These are phyloP conservation scores for Arctopsyche grandis DNA, from an alignment of 1,140 invertebrate species.

Conservation along the genomic window DNA sequence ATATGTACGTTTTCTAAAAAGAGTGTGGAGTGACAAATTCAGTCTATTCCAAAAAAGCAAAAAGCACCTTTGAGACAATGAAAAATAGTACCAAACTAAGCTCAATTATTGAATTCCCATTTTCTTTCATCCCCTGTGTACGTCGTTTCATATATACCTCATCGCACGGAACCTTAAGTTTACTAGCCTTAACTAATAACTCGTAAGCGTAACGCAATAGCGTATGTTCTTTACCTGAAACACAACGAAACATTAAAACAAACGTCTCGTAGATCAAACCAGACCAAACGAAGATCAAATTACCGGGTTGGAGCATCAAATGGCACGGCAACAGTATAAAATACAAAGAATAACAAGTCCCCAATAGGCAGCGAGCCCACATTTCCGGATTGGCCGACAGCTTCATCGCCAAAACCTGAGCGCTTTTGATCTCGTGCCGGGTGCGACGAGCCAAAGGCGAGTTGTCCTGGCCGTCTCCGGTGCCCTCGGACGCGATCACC, in stretches of 20 bases:
- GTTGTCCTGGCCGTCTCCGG: conserved; percentile 68
- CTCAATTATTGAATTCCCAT: too few relatives aligned
- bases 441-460: conserved; percentile 92
- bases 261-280: background rate
- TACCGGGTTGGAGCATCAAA: conserved; percentile 58
- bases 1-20: too few relatives aligned
- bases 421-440: conserved; percentile 93
- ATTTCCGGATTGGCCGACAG: conserved; percentile 79
- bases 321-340: conserved; percentile 91
- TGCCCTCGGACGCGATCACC: conserved; percentile 19
- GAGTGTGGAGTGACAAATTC: too few relatives aligned
- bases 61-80: too few relatives aligned
- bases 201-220: conserved; percentile 88
- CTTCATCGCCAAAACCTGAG: conserved; percentile 86
- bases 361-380: conserved; percentile 92
- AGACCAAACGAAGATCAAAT: background rate
- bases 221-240: conserved; percentile 75
- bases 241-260: conserved; percentile 64
- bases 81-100: too few relatives aligned
- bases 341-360: conserved; percentile 95
- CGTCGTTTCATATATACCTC: conserved; percentile 71
- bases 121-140: too few relatives aligned
- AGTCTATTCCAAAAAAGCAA: too few relatives aligned
- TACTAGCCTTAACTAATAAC: conserved; percentile 85
- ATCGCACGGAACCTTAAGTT: conserved; percentile 85